Conservation (phyloP, 2,888 invertebrate species). For the Syrista parreyssii region DNA sequence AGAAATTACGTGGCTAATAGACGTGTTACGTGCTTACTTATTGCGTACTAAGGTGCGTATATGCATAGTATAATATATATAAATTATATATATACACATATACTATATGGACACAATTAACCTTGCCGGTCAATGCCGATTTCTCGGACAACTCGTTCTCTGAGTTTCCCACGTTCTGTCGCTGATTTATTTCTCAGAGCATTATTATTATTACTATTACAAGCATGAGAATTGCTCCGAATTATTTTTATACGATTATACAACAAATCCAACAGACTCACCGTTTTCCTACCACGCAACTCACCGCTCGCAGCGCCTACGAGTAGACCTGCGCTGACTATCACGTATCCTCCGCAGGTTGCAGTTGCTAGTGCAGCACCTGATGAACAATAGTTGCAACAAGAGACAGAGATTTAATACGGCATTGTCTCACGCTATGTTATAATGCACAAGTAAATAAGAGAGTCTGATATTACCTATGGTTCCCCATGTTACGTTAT, state of each 20-base stretch:
- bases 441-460: background rate
- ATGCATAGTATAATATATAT: background rate
- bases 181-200: background rate
- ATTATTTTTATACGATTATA: background rate
- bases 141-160: constrained; percentile 33
- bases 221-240: background rate
- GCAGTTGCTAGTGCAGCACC: constrained; percentile 63
- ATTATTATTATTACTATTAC: background rate
- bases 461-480: constrained; percentile 66
- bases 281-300: constrained; percentile 71
- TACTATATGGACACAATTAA: background rate
- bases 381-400: constrained; percentile 25
- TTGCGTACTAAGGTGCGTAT: background rate
- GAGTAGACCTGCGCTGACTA: constrained; percentile 77
- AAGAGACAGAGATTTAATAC: background rate
- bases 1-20: constrained; percentile 29
- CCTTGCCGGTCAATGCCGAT: constrained; percentile 59
- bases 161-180: constrained; percentile 54
- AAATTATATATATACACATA: background rate
- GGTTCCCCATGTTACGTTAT: constrained; percentile 79
- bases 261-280: constrained; percentile 39
- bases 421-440: background rate
- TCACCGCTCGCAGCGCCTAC: constrained; percentile 76
- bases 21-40: constrained; percentile 10
- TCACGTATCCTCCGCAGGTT: constrained; percentile 72